A percentile compares a stretch with the other conserved stretches of the same genome.
These are phyloP conservation scores for Sarcophaga carnaria DNA, from an alignment of 2,888 invertebrate genomes.

Conservation along the genomic window DNA sequence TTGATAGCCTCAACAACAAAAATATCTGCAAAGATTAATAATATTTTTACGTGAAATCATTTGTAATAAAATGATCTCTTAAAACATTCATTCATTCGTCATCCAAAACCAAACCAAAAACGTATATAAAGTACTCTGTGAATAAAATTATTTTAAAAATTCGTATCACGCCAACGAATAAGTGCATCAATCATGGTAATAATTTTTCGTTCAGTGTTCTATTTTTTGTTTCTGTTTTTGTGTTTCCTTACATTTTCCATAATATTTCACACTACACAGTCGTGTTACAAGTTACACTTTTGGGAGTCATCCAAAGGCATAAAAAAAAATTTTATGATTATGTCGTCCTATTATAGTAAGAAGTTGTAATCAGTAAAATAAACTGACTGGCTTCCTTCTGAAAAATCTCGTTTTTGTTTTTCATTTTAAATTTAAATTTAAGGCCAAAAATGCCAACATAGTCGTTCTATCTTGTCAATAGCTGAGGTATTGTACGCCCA, in stretches of 20 bases:
- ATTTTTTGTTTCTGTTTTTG: not conserved
- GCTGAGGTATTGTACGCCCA: too few species aligned
- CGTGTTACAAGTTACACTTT: not conserved
- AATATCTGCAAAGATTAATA: slow-evolving; percentile 22
- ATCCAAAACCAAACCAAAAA: not conserved
- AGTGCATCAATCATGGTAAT: slow-evolving; percentile 40
- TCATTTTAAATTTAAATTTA: too few species aligned
- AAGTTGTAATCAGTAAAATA: not conserved
- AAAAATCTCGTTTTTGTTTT: too few species aligned
- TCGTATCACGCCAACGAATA: slow-evolving; percentile 21
- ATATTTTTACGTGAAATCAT: slow-evolving; percentile 38
- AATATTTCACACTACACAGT: not conserved
- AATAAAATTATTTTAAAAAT: slow-evolving; percentile 12
- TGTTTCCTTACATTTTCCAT: not conserved
- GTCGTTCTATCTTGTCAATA: too few species aligned
- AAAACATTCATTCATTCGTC: not conserved
- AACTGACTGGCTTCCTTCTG: too few species aligned
- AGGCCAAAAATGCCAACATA: too few species aligned
- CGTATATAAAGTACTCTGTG: not conserved
- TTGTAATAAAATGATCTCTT: slow-evolving; percentile 30
- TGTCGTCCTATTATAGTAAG: slow-evolving; percentile 14
- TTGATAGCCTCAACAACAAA: not conserved
- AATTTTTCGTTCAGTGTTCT: not conserved
- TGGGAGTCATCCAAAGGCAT: slow-evolving; percentile 13
- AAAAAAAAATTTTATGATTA: slow-evolving; percentile 46